Evolutionary conservation across 2,113 vertebrate species (phyloP).

Genomic region (Spizaetus ornatus): DNA sequence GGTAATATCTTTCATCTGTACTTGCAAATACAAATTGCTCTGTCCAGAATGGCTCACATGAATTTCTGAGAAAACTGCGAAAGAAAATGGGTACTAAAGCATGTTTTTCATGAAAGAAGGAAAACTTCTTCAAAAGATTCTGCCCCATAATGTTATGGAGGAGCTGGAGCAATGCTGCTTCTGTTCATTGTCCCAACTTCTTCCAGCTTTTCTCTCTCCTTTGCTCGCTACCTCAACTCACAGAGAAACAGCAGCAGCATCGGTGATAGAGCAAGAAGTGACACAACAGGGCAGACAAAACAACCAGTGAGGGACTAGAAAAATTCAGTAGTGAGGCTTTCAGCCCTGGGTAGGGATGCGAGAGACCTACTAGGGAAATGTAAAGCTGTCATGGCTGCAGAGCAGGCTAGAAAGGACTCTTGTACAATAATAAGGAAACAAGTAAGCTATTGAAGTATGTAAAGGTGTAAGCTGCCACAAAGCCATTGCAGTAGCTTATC

Average conservation of each 20-base stretch:
- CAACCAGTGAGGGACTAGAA: neutral
- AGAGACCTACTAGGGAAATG: neutral
- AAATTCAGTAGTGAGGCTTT: neutral
- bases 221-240: neutral
- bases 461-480: neutral
- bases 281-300: neutral
- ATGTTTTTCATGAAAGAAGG: neutral
- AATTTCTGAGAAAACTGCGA: constrained; percentile 18
- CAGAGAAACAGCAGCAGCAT: neutral
- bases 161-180: neutral
- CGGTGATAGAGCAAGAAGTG: neutral
- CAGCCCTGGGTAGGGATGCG: neutral
- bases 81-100: neutral
- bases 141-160: neutral
- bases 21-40: neutral
- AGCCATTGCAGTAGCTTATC: neutral
- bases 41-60: neutral
- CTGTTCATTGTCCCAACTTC: neutral
- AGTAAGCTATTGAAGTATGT: neutral
- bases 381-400: neutral
- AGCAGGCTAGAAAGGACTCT: neutral
- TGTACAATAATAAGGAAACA: neutral
- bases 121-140: neutral
- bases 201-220: neutral
- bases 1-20: neutral